phyloP scores from a whole-genome alignment of 2,797 vertebrate species.

The Varecia variegata region DNA sequence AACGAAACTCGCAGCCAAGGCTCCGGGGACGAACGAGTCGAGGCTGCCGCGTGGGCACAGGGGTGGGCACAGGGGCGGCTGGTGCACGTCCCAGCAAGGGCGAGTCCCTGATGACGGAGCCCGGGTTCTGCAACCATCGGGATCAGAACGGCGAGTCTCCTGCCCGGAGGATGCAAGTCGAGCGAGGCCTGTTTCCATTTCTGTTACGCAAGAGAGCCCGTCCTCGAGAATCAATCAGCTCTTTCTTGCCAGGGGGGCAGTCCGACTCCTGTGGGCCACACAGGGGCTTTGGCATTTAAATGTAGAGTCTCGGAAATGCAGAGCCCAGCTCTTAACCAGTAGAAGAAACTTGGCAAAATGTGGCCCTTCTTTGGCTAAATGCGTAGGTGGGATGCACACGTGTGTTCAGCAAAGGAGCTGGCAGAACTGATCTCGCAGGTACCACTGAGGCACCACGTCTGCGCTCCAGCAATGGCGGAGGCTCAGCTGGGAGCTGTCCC shows the following conservation, averaged over 20 bases:
- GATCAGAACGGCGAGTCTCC: neutral
- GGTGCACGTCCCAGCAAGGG: neutral
- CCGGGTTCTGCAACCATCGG: neutral
- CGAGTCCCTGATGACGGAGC: neutral
- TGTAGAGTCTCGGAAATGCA: neutral
- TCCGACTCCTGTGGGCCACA: neutral
- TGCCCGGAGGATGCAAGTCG: neutral
- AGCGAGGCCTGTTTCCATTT: neutral
- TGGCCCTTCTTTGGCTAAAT: slow-evolving; percentile 32
- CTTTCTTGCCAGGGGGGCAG: neutral
- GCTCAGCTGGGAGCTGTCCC: neutral
- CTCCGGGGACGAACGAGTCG: neutral
- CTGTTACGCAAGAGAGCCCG: neutral
- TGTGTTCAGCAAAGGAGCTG: slow-evolving; percentile 52
- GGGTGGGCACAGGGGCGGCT: too few relatives aligned
- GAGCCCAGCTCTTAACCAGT: neutral
- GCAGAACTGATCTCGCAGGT: slow-evolving; percentile 50
- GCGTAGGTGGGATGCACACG: slow-evolving; percentile 26
- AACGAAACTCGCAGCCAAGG: neutral
- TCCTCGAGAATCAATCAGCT: neutral
- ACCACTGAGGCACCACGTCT: slow-evolving; percentile 57
- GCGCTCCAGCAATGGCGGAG: slow-evolving; percentile 47
- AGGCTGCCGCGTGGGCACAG: neutral
- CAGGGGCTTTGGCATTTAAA: neutral
- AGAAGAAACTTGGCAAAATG: slow-evolving; percentile 31